Conservation (phyloP, 92 coral and sea anemone genomes). For the Actinostola sp. region DNA sequence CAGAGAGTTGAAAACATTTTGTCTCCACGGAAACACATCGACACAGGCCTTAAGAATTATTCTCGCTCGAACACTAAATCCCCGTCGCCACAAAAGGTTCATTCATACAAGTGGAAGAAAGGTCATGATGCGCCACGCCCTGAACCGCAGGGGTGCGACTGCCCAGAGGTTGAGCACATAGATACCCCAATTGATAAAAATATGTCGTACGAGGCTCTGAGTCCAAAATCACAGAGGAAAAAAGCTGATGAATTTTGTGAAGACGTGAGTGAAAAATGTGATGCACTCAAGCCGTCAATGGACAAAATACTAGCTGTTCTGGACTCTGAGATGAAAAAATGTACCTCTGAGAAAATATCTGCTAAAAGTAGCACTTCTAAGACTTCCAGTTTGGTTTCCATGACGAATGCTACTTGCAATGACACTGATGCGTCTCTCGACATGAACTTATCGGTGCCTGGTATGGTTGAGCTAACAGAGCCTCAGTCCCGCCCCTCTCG, state of each 20-base stretch:
- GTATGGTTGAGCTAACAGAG: not conserved
- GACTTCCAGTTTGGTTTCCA: slow-evolving; percentile 19
- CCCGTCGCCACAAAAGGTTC: slow-evolving; percentile 18
- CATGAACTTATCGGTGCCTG: slow-evolving; percentile 5
- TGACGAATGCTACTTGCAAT: slow-evolving; percentile 19
- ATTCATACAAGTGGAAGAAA: slow-evolving; percentile 50
- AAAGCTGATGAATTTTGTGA: slow-evolving; percentile 36
- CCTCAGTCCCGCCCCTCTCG: slow-evolving; percentile 1
- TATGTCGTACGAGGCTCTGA: no score
- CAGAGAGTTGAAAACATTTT: slow-evolving; percentile 72
- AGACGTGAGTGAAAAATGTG: slow-evolving; percentile 50
- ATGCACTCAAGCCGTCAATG: slow-evolving; percentile 69
- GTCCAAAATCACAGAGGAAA: slow-evolving; percentile 11
- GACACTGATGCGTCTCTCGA: slow-evolving; percentile 8
- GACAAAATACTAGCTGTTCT: slow-evolving; percentile 70
- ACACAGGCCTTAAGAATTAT: slow-evolving; percentile 70
- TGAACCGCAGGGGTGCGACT: slow-evolving; percentile 86
- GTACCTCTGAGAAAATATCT: slow-evolving; percentile 5
- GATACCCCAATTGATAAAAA: slow-evolving; percentile 20
- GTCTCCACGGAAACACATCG: slow-evolving; percentile 70
- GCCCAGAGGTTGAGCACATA: slow-evolving; percentile 41
- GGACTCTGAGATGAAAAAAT: slow-evolving; percentile 66
- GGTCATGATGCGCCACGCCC: slow-evolving; percentile 59
- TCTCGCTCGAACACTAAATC: slow-evolving; percentile 16
- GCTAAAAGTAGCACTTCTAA: slow-evolving; percentile 6